Evolutionary conservation across 2,113 vertebrate species (phyloP), one percentile per base, ranked within the genome.

Genomic region (Centropus unirufus): DNA sequence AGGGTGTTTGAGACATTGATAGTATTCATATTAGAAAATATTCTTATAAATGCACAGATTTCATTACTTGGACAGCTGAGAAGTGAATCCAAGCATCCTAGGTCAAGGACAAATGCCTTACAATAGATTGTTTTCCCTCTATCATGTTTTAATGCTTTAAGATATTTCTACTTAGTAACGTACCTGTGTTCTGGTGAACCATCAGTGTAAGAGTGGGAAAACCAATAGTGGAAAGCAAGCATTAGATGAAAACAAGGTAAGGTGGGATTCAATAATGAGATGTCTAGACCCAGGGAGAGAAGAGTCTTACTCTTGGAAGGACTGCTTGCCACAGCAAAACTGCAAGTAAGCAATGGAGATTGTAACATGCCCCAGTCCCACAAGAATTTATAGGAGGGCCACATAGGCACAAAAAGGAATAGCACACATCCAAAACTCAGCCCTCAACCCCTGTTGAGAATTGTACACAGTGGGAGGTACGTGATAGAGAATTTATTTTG

Each of bases 11-110:
- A 64, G 27, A 52, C 57, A 29, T 64, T 92, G 77, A 83, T 89
- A 62, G 88, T 95, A 94, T 96, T 96, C 54, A 54, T 81, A 90
- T 91, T 91, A 96, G 90, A 70, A 95, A 89, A 27, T 47, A 94
- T 96, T 96, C 94, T 87, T 75, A 94, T 93, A 80, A 64, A 42
- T 11, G 6, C 29, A 73, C 11, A 42, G 70, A 54, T 83, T 83
- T 40, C 22, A 34, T 67, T 12, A 81, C 14, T 18, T 61, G 20
- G 36, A 47, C 15, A 52, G 47, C 64, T 52, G 49, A 57, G 36
- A 91, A 80, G 8, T 36, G 42, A 85, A 76, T 29, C 34, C 12
- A 54, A 44, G 20, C 14, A 42, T 62, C 16, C 24, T 46, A 12
- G 29, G 22, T 54, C 57, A 64, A 11, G n/a, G 27, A 54, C 9